phyloP scores from a whole-genome alignment of 2,888 invertebrate species.

The Tenthredo livida region DNA sequence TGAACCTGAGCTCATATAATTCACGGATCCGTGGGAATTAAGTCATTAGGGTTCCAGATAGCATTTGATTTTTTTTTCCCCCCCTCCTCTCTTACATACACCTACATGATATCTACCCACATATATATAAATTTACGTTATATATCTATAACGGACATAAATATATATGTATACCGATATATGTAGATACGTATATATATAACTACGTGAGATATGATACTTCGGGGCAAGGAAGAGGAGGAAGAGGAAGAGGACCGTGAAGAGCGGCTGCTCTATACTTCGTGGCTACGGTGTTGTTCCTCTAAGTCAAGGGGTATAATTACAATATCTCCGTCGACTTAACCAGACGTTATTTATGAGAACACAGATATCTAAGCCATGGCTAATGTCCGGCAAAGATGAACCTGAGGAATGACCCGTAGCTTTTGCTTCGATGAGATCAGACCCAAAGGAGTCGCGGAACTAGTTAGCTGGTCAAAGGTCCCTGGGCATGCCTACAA shows the following conservation, averaged over 20 bases:
- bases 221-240: background rate
- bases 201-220: slow-evolving; percentile 22
- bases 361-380: slow-evolving; percentile 46
- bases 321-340: slow-evolving; percentile 46
- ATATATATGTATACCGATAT: background rate
- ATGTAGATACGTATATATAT: background rate
- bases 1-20: slow-evolving; percentile 45
- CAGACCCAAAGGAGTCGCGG: slow-evolving; percentile 53
- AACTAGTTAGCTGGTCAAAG: slow-evolving; percentile 51
- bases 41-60: slow-evolving; percentile 29
- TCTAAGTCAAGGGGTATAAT: slow-evolving; percentile 45
- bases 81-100: background rate
- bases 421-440: slow-evolving; percentile 51
- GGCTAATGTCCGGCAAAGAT: slow-evolving; percentile 51
- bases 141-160: background rate
- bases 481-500: slow-evolving; percentile 47
- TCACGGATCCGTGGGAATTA: slow-evolving; percentile 48
- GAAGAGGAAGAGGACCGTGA: background rate
- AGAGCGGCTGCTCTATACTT: slow-evolving; percentile 35
- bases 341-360: slow-evolving; percentile 52
- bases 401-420: slow-evolving; percentile 52
- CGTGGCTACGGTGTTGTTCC: slow-evolving; percentile 37
- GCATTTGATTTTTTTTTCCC: background rate
- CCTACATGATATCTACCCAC: background rate
- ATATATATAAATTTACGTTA: background rate